phyloP scores from a whole-genome alignment of 2,113 vertebrate species.

The Xenopus tropicalis region DNA sequence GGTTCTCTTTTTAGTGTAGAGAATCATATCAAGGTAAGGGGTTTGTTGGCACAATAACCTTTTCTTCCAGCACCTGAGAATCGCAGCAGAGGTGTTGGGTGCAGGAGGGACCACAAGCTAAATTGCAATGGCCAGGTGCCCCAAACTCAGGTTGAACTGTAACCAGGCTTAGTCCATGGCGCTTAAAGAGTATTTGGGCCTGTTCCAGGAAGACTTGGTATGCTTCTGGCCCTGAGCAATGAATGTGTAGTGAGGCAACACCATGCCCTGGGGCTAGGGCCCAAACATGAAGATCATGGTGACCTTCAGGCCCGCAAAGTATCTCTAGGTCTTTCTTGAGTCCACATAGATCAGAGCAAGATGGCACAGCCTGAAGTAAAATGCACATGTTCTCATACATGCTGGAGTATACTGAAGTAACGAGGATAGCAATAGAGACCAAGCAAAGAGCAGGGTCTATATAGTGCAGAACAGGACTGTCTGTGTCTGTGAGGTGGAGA shows the following conservation, averaged over 20 bases:
- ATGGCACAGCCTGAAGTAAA: conserved; percentile 63
- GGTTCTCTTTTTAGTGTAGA: neutral
- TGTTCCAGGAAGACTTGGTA: conserved; percentile 50
- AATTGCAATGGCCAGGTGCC: conserved; percentile 48
- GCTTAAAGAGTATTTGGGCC: conserved; percentile 57
- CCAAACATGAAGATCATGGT: conserved; percentile 74
- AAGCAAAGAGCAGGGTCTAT: conserved; percentile 63
- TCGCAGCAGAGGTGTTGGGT: conserved; percentile 58
- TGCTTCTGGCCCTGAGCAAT: conserved; percentile 44
- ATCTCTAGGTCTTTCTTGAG: conserved; percentile 50
- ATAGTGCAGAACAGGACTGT: conserved; percentile 54
- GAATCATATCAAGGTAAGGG: neutral
- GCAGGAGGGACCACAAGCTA: conserved; percentile 62
- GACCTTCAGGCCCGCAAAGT: conserved; percentile 59
- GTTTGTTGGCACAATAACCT: conserved; percentile 19
- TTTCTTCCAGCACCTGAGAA: neutral
- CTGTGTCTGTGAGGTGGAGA: conserved; percentile 45
- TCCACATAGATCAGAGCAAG: conserved; percentile 50
- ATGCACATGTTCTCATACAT: conserved; percentile 56
- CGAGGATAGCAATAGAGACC: conserved; percentile 54
- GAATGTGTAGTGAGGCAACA: conserved; percentile 69
- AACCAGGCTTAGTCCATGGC: conserved; percentile 59
- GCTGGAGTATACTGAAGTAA: conserved; percentile 51
- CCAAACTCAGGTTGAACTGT: conserved; percentile 70
- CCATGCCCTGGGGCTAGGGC: conserved; percentile 51